Conservation (phyloP, 1,140 invertebrate species). For the Drosophila sechellia region DNA sequence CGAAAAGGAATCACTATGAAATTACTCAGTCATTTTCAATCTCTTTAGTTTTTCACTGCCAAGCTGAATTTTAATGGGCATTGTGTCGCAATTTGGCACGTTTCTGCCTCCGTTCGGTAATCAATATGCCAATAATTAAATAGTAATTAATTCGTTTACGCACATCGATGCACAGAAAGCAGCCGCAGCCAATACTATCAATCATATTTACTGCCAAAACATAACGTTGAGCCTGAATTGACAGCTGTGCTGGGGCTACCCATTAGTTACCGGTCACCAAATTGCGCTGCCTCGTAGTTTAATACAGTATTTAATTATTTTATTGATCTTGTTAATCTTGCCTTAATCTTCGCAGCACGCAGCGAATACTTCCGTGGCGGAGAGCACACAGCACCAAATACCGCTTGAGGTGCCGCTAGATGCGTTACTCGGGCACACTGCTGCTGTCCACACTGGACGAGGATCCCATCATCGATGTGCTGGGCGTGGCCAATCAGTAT, state of each 20-base stretch:
- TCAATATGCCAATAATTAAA: conserved; percentile 53
- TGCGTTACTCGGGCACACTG: conserved; percentile 95
- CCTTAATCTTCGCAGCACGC: too few relatives aligned
- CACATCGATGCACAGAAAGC: conserved; percentile 21
- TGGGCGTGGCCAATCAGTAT: conserved; percentile 97
- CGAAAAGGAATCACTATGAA: conserved; percentile 2
- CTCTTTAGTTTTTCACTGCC: conserved; percentile 15
- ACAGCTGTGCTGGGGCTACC: conserved; percentile 23
- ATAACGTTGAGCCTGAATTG: conserved; percentile 5
- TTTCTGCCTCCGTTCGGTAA: conserved; percentile 20
- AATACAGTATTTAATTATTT: background rate
- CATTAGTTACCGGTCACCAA: conserved; percentile 21
- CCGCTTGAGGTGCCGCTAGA: conserved; percentile 93
- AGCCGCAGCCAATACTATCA: conserved; percentile 39
- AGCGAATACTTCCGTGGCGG: too few relatives aligned
- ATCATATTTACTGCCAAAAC: conserved; percentile 52
- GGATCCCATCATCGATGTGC: conserved; percentile 93
- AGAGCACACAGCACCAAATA: too few relatives aligned
- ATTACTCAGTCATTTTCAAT: conserved; percentile 9
- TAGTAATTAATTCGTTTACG: conserved; percentile 53
- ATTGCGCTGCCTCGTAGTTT: background rate
- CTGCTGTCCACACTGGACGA: conserved; percentile 93
- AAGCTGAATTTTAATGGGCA: conserved; percentile 38
- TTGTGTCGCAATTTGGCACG: conserved; percentile 18
- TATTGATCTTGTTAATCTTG: background rate